Conservation (phyloP, 2,797 vertebrate species). For the Poliocrania exsul region DNA sequence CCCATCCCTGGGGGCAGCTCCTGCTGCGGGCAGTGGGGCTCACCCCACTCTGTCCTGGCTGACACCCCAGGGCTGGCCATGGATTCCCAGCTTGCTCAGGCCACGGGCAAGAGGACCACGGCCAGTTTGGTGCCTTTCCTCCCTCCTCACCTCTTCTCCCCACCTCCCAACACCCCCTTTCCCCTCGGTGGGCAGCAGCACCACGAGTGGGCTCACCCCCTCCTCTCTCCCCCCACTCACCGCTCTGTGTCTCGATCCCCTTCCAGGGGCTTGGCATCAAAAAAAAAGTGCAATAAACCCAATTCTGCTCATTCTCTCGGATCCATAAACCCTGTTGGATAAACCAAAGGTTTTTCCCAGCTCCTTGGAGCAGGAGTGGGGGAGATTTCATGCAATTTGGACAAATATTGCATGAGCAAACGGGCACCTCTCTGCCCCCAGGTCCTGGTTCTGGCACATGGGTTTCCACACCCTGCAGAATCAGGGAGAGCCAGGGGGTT, state of each 20-base stretch:
- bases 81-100: slow-evolving; percentile 46
- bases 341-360: fast-evolving
- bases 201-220: fast-evolving
- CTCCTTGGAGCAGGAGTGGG: fast-evolving
- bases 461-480: fast-evolving
- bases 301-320: not conserved
- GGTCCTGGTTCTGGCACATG: fast-evolving
- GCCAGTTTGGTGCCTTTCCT: not conserved
- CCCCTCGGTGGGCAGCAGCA: not conserved
- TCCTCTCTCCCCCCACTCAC: not conserved
- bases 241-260: not conserved
- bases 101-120: slow-evolving; percentile 43
- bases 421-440: not conserved
- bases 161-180: not conserved
- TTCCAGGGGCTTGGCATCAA: not conserved
- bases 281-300: not conserved
- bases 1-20: not conserved
- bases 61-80: slow-evolving; percentile 28
- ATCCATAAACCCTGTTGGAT: not conserved
- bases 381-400: not conserved
- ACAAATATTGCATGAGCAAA: not conserved
- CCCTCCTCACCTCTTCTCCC: not conserved
- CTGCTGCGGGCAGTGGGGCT: not conserved
- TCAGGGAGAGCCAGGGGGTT: fast-evolving
- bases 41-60: not conserved